Evolutionary conservation across 1,140 invertebrate genomes (phyloP), one percentile per base, ranked within the genome.

Genomic region (Drosophila yakuba): DNA sequence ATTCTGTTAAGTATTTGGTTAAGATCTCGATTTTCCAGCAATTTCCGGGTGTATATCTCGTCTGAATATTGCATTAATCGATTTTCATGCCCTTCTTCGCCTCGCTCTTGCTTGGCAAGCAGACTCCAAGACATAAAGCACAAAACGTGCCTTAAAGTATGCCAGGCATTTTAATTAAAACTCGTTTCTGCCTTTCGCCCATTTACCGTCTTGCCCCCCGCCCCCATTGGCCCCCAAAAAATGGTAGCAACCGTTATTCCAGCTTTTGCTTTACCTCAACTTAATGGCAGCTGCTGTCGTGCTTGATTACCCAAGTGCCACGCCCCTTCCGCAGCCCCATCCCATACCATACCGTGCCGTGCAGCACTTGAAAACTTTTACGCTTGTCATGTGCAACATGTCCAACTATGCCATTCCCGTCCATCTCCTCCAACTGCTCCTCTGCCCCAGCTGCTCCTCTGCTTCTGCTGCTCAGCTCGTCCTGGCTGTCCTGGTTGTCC

Each of bases 261-360:
- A 59, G 62, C 82, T 71, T 68, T 51, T 59, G 75, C 71, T 66
- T 82, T 79, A 88, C 74, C 83, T 83, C 79, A 86, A 83, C 79
- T 86, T 88, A 86, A 88, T 88, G 83, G 83, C 83, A 86, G 77
- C 72, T 88, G 83, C 83, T 82, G 78, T 88, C 83, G 78, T 86
- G 82, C 78, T 88, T 80, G 83, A 86, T 86, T 86, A 88, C 74
- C 83, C 82, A 48, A 61, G 58, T 76, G 55, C 74, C 41, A 69
- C 41, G 41, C 61, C 44, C 35, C 11, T 57, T 43, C 38, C 11
- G 20, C 1, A 4, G 23, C 14, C 14, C 51, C 14, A 28, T 32
- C 11, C 60, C 4, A 17, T 8, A 11, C 51, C 17, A 28, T 38
- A 43, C 28, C 14, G n/a, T 36, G 15, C 20, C 41, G 15, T 75